Percentiles rank a stretch among this genome's conserved stretches.
These are phyloP conservation scores for Gallinago undulata DNA, from an alignment of 2,113 vertebrate species.

Conservation along the genomic window DNA sequence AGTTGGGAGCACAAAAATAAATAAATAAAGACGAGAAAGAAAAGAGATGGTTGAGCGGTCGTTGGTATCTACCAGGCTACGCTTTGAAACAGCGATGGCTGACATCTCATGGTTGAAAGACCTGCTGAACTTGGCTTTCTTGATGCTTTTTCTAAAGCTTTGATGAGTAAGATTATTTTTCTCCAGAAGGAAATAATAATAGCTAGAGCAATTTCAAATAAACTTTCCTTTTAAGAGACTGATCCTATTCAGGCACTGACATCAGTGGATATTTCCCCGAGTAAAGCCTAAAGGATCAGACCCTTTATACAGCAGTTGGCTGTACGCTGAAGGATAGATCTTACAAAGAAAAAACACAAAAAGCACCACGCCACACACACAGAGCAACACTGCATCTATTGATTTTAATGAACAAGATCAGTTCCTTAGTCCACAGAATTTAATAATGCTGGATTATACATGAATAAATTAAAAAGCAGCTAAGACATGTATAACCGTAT, in stretches of 20 bases:
- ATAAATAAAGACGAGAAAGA: background rate
- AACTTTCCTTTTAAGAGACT: background rate
- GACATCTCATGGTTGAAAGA: slow-evolving; percentile 4
- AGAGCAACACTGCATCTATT: background rate
- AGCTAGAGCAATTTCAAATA: slow-evolving; percentile 16
- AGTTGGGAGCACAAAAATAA: slow-evolving; percentile 16
- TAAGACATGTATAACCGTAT: background rate
- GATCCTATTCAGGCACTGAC: slow-evolving; percentile 15
- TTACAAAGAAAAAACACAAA: background rate
- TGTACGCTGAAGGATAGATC: background rate
- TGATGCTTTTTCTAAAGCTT: background rate
- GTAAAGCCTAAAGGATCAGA: slow-evolving; percentile 26
- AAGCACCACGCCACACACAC: background rate
- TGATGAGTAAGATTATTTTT: slow-evolving; percentile 10
- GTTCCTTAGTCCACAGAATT: slow-evolving; percentile 1
- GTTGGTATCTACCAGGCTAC: background rate
- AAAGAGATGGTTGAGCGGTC: background rate
- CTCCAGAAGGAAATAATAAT: slow-evolving; percentile 35
- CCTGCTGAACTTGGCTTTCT: slow-evolving; percentile 40
- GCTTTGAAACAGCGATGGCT: background rate
- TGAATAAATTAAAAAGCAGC: slow-evolving; percentile 30
- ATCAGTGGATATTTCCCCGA: background rate
- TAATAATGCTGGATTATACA: background rate
- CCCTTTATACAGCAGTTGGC: background rate
- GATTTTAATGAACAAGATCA: slow-evolving; percentile 6